These are phyloP conservation scores for Brachycybe producta DNA, from an alignment of 2,888 invertebrate species.

Conservation along the genomic window DNA sequence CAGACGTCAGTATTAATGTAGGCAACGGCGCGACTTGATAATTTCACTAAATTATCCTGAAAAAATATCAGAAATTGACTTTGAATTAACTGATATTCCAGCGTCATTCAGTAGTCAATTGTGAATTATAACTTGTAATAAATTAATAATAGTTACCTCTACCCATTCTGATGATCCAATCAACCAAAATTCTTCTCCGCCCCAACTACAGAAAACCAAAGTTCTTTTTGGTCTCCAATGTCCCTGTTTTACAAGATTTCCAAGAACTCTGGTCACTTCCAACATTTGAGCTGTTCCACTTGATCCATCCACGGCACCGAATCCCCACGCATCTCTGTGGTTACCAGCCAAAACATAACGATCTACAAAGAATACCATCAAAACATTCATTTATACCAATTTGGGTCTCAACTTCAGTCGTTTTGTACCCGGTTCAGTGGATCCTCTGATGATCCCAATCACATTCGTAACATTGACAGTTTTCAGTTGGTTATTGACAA, in stretches of 20 bases:
- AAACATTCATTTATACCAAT: no score
- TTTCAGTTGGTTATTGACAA: constrained; percentile 5
- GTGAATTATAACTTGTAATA: no score
- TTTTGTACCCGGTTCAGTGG: constrained; percentile 27
- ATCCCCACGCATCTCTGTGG: constrained; percentile 42
- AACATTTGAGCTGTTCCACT: constrained; percentile 40
- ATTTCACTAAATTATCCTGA: constrained; percentile 20
- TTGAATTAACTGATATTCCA: no score
- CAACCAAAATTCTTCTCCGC: constrained; percentile 39
- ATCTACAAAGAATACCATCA: no score
- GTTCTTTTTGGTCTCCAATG: constrained; percentile 39
- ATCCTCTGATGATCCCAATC: constrained; percentile 31
- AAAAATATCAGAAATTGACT: no score
- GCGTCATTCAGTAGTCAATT: no score
- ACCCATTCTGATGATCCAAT: constrained; percentile 40
- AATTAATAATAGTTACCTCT: no score
- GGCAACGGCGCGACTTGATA: constrained; percentile 21
- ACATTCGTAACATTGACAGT: constrained; percentile 29
- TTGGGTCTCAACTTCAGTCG: no score
- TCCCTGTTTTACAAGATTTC: constrained; percentile 26
- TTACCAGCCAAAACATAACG: constrained; percentile 41
- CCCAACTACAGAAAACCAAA: constrained; percentile 39
- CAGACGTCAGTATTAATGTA: constrained; percentile 24
- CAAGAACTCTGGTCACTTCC: constrained; percentile 36
- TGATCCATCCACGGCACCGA: constrained; percentile 39